Percentiles rank a stretch among this genome's conserved stretches.
Evolutionary conservation across 23 tunicate genomes (phyloP).

Genomic region (Botrylloides violaceus): DNA sequence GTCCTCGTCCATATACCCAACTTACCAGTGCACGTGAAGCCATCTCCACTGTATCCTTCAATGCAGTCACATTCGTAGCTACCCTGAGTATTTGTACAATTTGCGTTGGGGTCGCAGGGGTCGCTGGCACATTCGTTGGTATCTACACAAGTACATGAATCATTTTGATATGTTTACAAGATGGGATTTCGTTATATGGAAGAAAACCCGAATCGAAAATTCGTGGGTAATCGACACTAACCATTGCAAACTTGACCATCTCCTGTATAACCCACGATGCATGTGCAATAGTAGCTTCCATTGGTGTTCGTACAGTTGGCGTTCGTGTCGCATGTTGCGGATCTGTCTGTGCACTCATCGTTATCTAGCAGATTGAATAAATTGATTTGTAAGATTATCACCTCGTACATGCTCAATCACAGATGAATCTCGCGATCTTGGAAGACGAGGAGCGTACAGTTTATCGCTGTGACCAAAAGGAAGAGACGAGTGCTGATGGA

Average conservation of each 20-base stretch:
- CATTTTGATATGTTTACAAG: neutral
- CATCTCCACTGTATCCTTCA: neutral
- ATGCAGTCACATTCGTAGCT: neutral
- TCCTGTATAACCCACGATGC: slow-evolving; percentile 8
- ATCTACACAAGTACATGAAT: neutral
- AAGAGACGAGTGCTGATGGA: no score
- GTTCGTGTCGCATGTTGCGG: neutral
- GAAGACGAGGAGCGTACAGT: no score
- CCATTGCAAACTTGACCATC: neutral
- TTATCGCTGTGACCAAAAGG: no score
- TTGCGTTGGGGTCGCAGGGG: neutral
- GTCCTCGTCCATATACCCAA: neutral
- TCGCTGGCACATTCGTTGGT: neutral
- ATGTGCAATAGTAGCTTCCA: neutral
- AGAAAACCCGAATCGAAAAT: no score
- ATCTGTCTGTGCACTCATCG: neutral
- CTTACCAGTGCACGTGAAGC: neutral
- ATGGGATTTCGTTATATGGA: neutral
- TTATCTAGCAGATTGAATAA: no score
- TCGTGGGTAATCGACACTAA: neutral
- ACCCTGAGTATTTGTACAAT: neutral
- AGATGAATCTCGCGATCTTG: no score
- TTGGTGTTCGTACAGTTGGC: neutral
- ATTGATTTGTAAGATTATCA: no score
- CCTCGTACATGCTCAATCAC: no score